phyloP scores from a whole-genome alignment of 2,888 invertebrate genomes.

The Sesia bembeciformis region DNA sequence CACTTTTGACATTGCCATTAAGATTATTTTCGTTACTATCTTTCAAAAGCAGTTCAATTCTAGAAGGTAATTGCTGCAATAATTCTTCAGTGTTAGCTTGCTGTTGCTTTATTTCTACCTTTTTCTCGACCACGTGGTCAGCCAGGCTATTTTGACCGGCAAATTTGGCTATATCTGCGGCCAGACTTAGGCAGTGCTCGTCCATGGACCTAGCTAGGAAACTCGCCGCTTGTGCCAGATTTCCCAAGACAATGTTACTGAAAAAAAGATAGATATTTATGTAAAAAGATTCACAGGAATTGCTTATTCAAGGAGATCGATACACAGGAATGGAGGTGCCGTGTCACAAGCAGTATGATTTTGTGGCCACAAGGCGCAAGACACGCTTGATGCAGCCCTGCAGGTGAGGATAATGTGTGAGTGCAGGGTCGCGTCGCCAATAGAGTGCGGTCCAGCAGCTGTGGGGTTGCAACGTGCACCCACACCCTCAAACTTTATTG shows the following conservation, averaged over 20 bases:
- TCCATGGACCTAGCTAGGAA: slow-evolving; percentile 71
- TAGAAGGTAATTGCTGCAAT: slow-evolving; percentile 26
- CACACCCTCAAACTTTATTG: too few relatives aligned
- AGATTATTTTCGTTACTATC: background rate
- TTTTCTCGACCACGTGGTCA: slow-evolving; percentile 35
- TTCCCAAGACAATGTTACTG: slow-evolving; percentile 75
- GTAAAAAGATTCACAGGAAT: background rate
- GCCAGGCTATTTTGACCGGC: slow-evolving; percentile 53
- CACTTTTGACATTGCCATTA: background rate
- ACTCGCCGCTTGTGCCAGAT: slow-evolving; percentile 76
- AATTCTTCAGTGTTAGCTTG: slow-evolving; percentile 17
- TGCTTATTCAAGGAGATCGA: too few relatives aligned
- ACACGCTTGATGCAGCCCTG: too few relatives aligned
- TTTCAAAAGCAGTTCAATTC: slow-evolving; percentile 30
- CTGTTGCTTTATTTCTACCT: slow-evolving; percentile 14
- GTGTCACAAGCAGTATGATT: too few relatives aligned
- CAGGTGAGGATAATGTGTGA: too few relatives aligned
- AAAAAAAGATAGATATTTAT: slow-evolving; percentile 13
- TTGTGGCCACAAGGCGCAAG: too few relatives aligned
- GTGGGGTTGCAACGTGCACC: too few relatives aligned
- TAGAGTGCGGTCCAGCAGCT: too few relatives aligned
- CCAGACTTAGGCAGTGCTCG: slow-evolving; percentile 67
- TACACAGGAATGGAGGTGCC: too few relatives aligned
- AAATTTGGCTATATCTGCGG: slow-evolving; percentile 74
- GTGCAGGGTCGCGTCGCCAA: too few relatives aligned